Base-by-base conservation (phyloP, 1,140 invertebrate species). In the Tachypleus tridentatus region DNA sequence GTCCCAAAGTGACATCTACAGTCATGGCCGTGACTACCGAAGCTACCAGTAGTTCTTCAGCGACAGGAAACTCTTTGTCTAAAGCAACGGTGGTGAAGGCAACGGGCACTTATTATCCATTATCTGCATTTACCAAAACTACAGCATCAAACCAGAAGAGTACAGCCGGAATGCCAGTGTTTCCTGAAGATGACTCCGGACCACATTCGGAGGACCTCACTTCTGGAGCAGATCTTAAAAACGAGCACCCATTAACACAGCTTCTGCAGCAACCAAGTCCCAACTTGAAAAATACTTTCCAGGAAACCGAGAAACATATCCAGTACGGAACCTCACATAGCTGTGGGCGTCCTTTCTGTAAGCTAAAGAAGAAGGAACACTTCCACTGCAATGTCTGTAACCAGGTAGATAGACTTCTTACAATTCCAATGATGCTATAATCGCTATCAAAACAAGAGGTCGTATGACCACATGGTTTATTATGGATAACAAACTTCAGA, bases 41-140 rank as follows among this genome's bases (percentile, higher is more conserved):
- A 54, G 53, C 53, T 54, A 8, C 53, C 53, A 54, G 7, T 7
- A 54, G 53, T n/a, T 8, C 53, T 54, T 7, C n/a, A 8, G n/a
- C 53, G 7, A 8, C 7, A 8, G n/a, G 7, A n/a, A 54, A 54
- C n/a, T 53, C 58, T 49, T 57, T 50, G 57, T 65, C 64, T 66
- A 71, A 66, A 60, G 63, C 63, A 61, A 72, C 61, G 51, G 87
- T 91, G 82, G 88, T 93, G 80, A 93, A 90, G 85, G 88, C 91
- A 77, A 84, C 88, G 73, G 91, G 91, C 77, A 94, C 89, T 77
- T 94, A 90, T 82, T 94, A 90, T 80, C 91, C 91, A 73, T 83
- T 91, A 71, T 89, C 89, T 29, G 66, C 72, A 58, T 58, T 66
- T 11, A 62, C 65, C 57, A 66, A 56, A 58, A 65, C 63, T 51